A percentile compares a stretch with the other conserved stretches of the same genome.
phyloP scores from a whole-genome alignment of 2,888 invertebrate species.

The Pachymerium ferrugineum region DNA sequence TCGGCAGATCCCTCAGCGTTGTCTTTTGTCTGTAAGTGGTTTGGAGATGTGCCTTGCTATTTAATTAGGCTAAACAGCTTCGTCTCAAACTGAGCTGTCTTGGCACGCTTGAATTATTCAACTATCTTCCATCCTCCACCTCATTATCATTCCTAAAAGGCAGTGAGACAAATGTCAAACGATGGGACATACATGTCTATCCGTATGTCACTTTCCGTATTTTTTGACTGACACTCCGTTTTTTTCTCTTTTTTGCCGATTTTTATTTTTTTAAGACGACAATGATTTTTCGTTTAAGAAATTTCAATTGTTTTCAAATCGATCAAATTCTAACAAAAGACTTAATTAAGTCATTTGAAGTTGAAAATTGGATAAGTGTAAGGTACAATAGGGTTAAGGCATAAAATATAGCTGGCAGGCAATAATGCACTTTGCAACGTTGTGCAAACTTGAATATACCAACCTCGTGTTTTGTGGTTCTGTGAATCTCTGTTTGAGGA shows the following conservation, averaged over 20 bases:
- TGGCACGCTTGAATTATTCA: conserved; percentile 18
- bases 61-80: conserved; percentile 21
- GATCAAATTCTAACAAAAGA: conserved; percentile 8
- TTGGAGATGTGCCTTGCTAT: conserved; percentile 8
- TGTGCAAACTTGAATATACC: background rate
- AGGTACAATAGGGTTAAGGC: no score
- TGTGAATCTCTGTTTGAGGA: conserved; percentile 5
- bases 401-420: background rate
- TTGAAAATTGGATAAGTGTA: no score
- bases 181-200: conserved; percentile 1
- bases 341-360: no score
- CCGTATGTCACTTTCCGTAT: background rate
- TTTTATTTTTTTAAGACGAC: no score
- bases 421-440: background rate
- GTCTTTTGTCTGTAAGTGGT: conserved; percentile 15
- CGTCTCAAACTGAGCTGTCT: conserved; percentile 14
- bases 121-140: conserved; percentile 6
- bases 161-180: conserved; percentile 10
- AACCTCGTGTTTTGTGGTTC: background rate
- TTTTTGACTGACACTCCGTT: background rate
- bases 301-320: no score
- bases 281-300: no score
- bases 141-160: conserved; percentile 18
- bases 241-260: no score
- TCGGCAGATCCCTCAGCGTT: conserved; percentile 7